Evolutionary conservation across 1,140 invertebrate species (phyloP).

Genomic region (Melipona quadrifasciata): DNA sequence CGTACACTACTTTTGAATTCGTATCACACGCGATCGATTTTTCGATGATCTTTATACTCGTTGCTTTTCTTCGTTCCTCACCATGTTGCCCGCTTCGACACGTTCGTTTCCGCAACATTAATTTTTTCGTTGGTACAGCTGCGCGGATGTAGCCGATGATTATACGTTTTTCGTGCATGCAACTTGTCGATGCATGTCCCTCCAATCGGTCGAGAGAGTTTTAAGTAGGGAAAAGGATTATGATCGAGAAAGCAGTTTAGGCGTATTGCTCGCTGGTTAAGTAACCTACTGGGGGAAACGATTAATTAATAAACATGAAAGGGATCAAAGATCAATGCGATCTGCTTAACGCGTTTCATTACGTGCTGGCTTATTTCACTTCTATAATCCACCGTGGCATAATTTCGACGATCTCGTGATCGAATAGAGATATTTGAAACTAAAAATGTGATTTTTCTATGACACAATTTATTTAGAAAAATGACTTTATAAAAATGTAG

Average conservation of each 20-base stretch:
- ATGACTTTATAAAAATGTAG: too few relatives aligned
- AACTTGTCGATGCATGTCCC: neutral
- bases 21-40: constrained; percentile 48
- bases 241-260: neutral
- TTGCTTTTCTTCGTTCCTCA: too few relatives aligned
- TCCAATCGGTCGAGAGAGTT: neutral
- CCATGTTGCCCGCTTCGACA: neutral
- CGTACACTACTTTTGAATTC: constrained; percentile 66
- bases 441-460: neutral
- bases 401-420: neutral
- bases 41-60: constrained; percentile 22
- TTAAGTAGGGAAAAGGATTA: neutral
- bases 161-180: neutral
- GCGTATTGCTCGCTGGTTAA: neutral
- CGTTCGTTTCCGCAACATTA: neutral
- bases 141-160: neutral
- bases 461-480: neutral
- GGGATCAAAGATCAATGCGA: constrained; percentile 31
- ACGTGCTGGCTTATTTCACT: neutral
- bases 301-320: constrained; percentile 32
- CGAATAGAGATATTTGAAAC: neutral
- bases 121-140: neutral
- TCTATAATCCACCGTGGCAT: neutral
- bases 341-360: neutral
- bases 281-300: neutral